A percentile compares a stretch with the other conserved stretches of the same genome.
Conservation (phyloP, 2,797 vertebrate species). For the Mycteria americana region DNA sequence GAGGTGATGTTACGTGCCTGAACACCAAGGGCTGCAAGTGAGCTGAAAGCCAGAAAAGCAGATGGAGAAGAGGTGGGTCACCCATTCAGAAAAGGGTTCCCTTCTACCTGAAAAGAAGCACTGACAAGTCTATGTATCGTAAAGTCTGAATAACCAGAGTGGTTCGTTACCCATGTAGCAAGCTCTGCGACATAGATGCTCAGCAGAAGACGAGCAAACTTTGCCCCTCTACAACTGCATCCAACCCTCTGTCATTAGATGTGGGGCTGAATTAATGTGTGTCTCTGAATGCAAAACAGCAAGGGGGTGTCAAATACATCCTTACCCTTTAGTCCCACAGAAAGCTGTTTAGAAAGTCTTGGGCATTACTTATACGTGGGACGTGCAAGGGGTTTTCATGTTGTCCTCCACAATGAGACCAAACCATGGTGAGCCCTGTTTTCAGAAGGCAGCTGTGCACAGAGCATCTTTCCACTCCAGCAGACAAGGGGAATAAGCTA, state of each 20-base stretch:
- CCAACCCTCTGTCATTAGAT: background rate
- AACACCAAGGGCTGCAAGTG: background rate
- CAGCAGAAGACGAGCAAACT: background rate
- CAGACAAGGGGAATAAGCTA: background rate
- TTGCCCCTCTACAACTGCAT: background rate
- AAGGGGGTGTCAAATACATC: background rate
- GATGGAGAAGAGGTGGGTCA: background rate
- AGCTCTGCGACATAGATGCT: background rate
- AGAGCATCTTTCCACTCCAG: background rate
- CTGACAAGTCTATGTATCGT: background rate
- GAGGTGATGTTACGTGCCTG: background rate
- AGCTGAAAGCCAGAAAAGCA: background rate
- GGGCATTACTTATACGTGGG: background rate
- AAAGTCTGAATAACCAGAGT: background rate
- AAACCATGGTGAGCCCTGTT: rapidly evolving
- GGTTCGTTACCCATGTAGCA: background rate
- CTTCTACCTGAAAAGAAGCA: background rate
- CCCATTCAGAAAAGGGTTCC: background rate
- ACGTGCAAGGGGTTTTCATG: background rate
- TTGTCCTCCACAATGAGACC: background rate
- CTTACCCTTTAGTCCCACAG: background rate
- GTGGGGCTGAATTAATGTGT: rapidly evolving
- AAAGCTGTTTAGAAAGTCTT: background rate
- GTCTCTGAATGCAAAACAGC: background rate
- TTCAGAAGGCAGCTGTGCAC: background rate